Evolutionary conservation across 2,797 vertebrate genomes (phyloP).

Genomic region (Euphonia xanthogaster): DNA sequence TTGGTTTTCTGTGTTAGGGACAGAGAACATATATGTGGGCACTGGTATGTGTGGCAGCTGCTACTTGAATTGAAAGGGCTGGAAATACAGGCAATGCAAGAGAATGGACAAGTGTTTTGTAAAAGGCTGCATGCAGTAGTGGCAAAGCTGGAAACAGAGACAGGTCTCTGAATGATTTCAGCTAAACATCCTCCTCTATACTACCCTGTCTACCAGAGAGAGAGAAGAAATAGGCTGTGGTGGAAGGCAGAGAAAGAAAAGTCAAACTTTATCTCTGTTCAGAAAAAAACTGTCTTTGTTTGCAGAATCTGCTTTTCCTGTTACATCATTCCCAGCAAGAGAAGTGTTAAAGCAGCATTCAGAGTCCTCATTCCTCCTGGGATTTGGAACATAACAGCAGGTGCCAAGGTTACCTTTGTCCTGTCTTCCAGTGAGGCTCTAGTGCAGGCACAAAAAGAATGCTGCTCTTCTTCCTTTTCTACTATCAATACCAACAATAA

Average conservation of each 20-base stretch:
- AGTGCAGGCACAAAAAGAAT: not conserved
- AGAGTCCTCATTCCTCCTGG: not conserved
- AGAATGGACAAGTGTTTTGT: not conserved
- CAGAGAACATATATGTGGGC: not conserved
- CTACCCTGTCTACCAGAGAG: not conserved
- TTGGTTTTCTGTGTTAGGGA: not conserved
- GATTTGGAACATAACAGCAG: not conserved
- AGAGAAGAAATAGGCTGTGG: not conserved
- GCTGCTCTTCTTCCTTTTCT: not conserved
- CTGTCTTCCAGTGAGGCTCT: not conserved
- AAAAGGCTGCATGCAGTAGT: not conserved
- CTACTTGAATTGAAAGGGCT: not conserved
- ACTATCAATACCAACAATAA: not conserved
- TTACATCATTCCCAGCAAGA: not conserved
- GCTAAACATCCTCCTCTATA: not conserved
- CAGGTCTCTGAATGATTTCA: not conserved
- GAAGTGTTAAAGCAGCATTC: slow-evolving; percentile 7
- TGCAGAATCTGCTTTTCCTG: not conserved
- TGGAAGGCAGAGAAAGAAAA: not conserved
- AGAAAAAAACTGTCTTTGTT: not conserved
- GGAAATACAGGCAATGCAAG: not conserved
- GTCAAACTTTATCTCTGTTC: not conserved
- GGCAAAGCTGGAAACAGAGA: not conserved
- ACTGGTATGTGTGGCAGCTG: not conserved
- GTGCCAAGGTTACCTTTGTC: slow-evolving; percentile 29